Conservation (phyloP, 35 echinoderm and acorn worm genomes). For the Anneissia japonica region DNA sequence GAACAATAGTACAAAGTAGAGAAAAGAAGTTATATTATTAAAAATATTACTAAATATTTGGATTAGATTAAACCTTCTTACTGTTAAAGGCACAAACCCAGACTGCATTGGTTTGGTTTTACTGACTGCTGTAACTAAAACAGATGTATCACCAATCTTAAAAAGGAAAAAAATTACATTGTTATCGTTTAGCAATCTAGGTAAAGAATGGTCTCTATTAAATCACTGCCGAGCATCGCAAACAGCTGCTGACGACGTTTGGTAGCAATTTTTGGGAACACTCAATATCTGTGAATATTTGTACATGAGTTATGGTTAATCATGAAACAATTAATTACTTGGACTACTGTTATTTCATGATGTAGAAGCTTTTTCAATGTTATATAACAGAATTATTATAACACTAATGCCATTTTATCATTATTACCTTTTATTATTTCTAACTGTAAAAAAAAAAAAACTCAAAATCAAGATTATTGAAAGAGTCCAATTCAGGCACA, state of each 20-base stretch:
- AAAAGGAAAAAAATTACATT: constrained; percentile 1
- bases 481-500: too few relatives aligned
- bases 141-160: constrained; percentile 93
- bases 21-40: background rate
- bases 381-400: too few relatives aligned
- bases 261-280: background rate
- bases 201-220: background rate
- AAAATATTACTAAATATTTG: background rate
- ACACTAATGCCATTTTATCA: too few relatives aligned
- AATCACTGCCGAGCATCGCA: background rate
- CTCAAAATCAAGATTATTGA: too few relatives aligned
- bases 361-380: too few relatives aligned
- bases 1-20: background rate
- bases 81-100: constrained; percentile 85
- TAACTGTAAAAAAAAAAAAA: too few relatives aligned
- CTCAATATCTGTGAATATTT: background rate
- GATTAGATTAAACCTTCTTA: constrained; percentile 30
- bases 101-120: constrained; percentile 61
- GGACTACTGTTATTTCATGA: background rate
- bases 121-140: constrained; percentile 91
- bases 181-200: background rate
- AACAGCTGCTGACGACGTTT: background rate
- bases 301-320: background rate
- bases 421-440: too few relatives aligned
- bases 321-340: background rate